Evolutionary conservation across 2,888 invertebrate genomes (phyloP).

Genomic region (Torymus aiolomorphi): DNA sequence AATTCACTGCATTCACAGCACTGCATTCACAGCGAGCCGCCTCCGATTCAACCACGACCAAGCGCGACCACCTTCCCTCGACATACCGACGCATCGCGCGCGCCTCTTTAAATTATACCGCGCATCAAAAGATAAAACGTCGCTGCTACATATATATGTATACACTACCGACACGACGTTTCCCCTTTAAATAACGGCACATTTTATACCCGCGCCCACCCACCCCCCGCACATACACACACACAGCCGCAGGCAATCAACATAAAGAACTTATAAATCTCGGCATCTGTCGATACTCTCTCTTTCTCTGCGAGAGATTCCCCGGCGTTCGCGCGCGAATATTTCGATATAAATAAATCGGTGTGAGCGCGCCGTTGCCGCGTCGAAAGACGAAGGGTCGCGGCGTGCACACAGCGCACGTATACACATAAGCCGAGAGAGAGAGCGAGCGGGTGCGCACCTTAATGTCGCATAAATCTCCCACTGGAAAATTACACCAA

Average conservation of each 20-base stretch:
- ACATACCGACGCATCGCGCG: no score
- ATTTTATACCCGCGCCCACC: neutral
- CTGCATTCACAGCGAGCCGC: no score
- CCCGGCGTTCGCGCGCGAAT: constrained; percentile 48
- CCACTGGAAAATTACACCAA: constrained; percentile 74
- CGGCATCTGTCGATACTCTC: constrained; percentile 46
- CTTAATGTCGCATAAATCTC: constrained; percentile 75
- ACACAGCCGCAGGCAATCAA: constrained; percentile 44
- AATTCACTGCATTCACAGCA: no score
- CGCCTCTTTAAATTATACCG: constrained; percentile 27
- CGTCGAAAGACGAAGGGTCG: constrained; percentile 54
- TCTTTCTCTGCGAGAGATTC: constrained; percentile 24
- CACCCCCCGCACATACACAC: no score
- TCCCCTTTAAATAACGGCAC: constrained; percentile 19
- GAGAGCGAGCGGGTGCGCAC: constrained; percentile 63
- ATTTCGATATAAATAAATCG: constrained; percentile 58
- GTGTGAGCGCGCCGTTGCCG: constrained; percentile 5
- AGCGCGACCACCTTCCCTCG: no score
- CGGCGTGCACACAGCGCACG: constrained; percentile 5
- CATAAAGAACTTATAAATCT: constrained; percentile 58
- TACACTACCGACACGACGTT: constrained; percentile 11
- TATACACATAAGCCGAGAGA: constrained; percentile 29
- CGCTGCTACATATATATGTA: neutral
- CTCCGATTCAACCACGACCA: no score
- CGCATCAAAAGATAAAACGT: constrained; percentile 47